Conservation (phyloP, 2,797 vertebrate species). For the Spondyliosoma cantharus region DNA sequence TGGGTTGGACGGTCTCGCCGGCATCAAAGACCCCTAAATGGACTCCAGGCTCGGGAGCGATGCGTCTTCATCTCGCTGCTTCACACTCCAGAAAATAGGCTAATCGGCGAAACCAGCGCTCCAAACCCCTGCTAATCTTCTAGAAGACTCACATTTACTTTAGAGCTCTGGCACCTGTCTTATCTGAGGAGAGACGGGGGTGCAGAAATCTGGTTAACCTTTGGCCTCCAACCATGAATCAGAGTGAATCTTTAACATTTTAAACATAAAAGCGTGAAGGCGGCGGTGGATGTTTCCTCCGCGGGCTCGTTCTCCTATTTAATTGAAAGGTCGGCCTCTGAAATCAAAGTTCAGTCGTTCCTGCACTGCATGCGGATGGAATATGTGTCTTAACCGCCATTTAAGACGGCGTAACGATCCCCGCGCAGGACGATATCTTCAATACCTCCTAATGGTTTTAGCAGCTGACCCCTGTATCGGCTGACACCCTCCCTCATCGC, state of each 20-base stretch:
- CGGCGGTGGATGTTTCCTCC: constrained; percentile 2
- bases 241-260: not conserved
- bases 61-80: constrained; percentile 63
- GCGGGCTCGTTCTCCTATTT: not conserved
- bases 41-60: constrained; percentile 31
- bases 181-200: constrained; percentile 16
- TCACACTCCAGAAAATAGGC: constrained; percentile 62
- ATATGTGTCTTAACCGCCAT: not conserved
- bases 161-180: constrained; percentile 38
- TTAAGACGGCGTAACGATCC: no score
- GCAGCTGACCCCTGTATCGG: constrained; percentile 9
- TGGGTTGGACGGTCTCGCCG: constrained; percentile 4
- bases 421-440: not conserved
- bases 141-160: constrained; percentile 41
- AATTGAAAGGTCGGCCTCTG: constrained; percentile 56
- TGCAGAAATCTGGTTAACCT: not conserved
- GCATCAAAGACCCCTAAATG: constrained; percentile 33
- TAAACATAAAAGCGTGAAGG: not conserved
- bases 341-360: constrained; percentile 45
- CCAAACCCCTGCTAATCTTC: constrained; percentile 36
- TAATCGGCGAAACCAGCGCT: constrained; percentile 34
- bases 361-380: not conserved
- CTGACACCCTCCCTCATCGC: not conserved
- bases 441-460: constrained; percentile 14
- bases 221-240: not conserved